Conservation (phyloP, 2,797 vertebrate genomes). For the Huso huso region DNA sequence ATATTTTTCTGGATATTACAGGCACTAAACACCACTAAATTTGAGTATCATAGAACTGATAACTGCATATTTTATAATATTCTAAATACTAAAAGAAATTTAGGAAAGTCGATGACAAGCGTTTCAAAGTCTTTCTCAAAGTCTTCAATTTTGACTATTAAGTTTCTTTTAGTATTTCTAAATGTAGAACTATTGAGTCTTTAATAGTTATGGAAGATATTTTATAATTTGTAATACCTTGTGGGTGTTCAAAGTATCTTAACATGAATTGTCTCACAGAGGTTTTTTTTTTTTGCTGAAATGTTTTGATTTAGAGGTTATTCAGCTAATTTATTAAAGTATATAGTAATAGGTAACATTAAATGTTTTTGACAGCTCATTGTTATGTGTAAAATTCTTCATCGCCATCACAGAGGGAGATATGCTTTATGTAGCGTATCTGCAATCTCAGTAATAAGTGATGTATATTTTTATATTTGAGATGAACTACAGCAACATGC, state of each 20-base stretch:
- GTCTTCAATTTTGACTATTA: background rate
- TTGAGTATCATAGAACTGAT: constrained; percentile 13
- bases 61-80: background rate
- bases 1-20: constrained; percentile 52
- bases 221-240: constrained; percentile 3
- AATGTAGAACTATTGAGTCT: constrained; percentile 13
- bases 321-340: constrained; percentile 67
- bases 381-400: constrained; percentile 18
- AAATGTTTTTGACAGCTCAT: constrained; percentile 27
- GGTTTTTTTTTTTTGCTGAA: constrained; percentile 8
- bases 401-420: too few relatives aligned
- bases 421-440: constrained; percentile 13
- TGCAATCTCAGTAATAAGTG: constrained; percentile 1
- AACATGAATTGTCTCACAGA: constrained; percentile 21
- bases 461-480: background rate
- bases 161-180: too few relatives aligned
- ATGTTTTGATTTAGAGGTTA: constrained; percentile 35
- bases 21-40: constrained; percentile 53
- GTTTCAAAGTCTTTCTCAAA: too few relatives aligned
- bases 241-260: constrained; percentile 24
- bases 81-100: background rate
- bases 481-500: constrained; percentile 6
- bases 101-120: too few relatives aligned
- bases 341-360: constrained; percentile 41
- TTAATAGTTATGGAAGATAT: background rate